phyloP scores from a whole-genome alignment of 2,113 vertebrate genomes.

The Azemiops feae region DNA sequence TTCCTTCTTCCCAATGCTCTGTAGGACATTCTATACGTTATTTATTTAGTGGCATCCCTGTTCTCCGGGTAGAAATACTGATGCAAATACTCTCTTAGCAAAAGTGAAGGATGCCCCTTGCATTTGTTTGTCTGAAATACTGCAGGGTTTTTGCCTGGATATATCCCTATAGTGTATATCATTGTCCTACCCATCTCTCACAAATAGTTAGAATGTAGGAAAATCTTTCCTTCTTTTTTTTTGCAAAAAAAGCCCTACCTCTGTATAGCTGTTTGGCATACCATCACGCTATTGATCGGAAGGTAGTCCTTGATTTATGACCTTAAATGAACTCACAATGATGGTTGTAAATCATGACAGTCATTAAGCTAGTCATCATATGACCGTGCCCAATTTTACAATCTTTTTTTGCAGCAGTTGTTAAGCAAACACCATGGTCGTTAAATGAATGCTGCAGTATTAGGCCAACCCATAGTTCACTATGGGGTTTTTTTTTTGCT shows the following conservation, averaged over 20 bases:
- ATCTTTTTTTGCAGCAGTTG: neutral
- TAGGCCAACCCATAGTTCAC: neutral
- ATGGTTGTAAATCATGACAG: neutral
- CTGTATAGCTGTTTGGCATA: neutral
- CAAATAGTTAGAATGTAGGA: neutral
- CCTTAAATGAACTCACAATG: neutral
- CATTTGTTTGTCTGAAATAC: neutral
- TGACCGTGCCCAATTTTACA: neutral
- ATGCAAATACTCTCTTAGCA: neutral
- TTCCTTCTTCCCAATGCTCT: neutral
- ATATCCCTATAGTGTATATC: neutral
- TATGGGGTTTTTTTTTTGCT: neutral
- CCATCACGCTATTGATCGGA: neutral
- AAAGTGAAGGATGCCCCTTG: neutral
- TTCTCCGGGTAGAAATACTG: neutral
- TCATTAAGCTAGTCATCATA: neutral
- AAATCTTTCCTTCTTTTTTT: neutral
- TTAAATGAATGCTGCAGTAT: neutral
- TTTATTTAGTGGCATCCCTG: neutral
- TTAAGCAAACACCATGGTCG: neutral
- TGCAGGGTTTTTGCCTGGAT: neutral
- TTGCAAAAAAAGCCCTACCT: neutral
- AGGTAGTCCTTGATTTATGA: neutral
- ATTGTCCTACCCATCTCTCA: neutral
- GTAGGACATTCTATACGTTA: neutral